Evolutionary conservation across 1,140 invertebrate species (phyloP), one percentile per base, ranked within the genome.

Genomic region (Microplitis demolitor): DNA sequence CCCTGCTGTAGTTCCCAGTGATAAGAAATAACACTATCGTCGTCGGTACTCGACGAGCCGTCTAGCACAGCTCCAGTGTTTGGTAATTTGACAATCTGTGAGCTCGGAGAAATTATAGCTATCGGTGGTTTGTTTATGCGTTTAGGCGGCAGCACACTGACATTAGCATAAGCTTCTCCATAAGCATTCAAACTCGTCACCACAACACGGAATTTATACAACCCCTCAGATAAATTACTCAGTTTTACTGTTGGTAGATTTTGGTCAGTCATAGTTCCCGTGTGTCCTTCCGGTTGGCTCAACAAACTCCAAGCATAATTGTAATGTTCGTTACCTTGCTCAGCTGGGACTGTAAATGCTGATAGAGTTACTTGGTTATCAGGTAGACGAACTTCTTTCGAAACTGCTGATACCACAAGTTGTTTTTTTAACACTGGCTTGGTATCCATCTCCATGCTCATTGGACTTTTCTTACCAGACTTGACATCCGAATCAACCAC

Each of bases 1-100:
- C 95, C 96, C 72, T 93, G 92, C 24, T 96, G 92, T 13, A 97
- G 87, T 84, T 98, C 96, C 97, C 97, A 98, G 79, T 95, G 93
- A 90, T 95, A 97, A 6, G 90, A 91, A 76, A 92, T 91, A 75
- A 97, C 96, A 72, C 91, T 91, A 78, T 95, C 93, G 80, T 96
- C 95, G 81, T 96, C 95, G 84, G 89, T 90, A 75, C 91, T 93
- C 1, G 88, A 88, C 33, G 93, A 93, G 2, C 95, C 97, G 86
- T 98, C 97, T 9, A 98, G 89, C 16, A 98, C 94, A 4, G 95
- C 95, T 54, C 93, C 93, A 3, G 92, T 93, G 76, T 96, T 98
- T 6, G 96, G 96, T 74, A 96, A 87, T 76, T 96, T 95, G 4
- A 98, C 93, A 50, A 92, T 92, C 84, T 97, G 95, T 60, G 91